Percentiles rank a stretch among this genome's conserved stretches.
phyloP scores from a whole-genome alignment of 2,113 vertebrate species.

The Tapirus terrestris region DNA sequence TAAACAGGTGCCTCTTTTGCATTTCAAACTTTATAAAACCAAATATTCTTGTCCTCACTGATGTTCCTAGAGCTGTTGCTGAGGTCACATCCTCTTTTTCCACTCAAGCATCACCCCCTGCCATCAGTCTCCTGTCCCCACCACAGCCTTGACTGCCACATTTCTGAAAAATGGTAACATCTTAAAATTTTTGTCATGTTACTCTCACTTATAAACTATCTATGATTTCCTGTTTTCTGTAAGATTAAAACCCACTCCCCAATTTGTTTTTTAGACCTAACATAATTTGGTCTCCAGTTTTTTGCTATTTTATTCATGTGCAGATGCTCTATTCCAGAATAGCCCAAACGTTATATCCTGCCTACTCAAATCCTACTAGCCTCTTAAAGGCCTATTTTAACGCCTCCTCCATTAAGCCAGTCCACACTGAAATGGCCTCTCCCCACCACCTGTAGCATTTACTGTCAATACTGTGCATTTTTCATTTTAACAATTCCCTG shows the following conservation, averaged over 20 bases:
- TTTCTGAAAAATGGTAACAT: background rate
- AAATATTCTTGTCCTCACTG: background rate
- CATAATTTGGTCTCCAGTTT: background rate
- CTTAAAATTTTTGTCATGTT: background rate
- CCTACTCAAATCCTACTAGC: background rate
- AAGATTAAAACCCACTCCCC: background rate
- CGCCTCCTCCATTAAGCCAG: background rate
- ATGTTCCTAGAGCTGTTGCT: background rate
- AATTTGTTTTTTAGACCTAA: background rate
- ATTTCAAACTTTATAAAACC: constrained; percentile 56
- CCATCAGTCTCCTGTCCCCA: background rate
- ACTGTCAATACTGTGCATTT: background rate
- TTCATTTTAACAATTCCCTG: background rate
- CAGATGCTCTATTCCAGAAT: background rate
- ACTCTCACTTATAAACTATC: background rate
- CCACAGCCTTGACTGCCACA: background rate
- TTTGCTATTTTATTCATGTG: background rate
- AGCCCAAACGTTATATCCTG: background rate
- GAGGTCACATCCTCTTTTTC: background rate
- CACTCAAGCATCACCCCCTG: background rate
- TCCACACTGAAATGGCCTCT: background rate
- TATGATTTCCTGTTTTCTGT: background rate
- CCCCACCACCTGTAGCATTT: background rate
- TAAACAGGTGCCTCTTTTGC: constrained; percentile 53
- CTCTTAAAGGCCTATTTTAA: background rate